phyloP scores from a whole-genome alignment of 1,140 invertebrate species.

The Paraescarpia echinospica region DNA sequence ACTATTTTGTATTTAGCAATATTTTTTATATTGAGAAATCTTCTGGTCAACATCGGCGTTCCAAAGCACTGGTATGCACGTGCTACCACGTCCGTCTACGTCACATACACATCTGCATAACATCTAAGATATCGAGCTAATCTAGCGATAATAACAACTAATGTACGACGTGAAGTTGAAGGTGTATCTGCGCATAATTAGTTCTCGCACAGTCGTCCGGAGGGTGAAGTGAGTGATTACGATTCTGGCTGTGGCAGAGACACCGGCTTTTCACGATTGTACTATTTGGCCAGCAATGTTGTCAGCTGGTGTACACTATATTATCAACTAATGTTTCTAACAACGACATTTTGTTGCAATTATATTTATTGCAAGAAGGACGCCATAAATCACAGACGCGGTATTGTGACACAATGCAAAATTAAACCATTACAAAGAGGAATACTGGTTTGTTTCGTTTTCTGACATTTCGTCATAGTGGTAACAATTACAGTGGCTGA shows the following conservation, averaged over 20 bases:
- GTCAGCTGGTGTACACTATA: neutral
- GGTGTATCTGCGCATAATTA: neutral
- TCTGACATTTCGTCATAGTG: neutral
- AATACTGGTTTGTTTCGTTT: neutral
- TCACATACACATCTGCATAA: neutral
- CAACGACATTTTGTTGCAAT: neutral
- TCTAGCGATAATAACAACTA: neutral
- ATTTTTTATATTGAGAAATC: neutral
- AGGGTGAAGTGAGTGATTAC: neutral
- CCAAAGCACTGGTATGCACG: too few species aligned
- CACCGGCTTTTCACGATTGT: too few species aligned
- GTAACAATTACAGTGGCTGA: neutral
- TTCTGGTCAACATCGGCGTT: neutral
- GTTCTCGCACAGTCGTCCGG: neutral
- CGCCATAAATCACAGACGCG: neutral
- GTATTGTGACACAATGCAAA: too few species aligned
- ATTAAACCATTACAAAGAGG: neutral
- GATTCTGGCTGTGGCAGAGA: too few species aligned
- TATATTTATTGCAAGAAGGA: neutral
- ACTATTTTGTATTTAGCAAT: neutral
- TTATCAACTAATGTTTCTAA: neutral
- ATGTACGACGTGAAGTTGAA: neutral
- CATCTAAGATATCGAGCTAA: neutral
- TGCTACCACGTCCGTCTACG: too few species aligned
- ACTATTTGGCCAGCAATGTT: neutral